These are phyloP conservation scores for Lingula anatina DNA, from an alignment of 2,888 invertebrate species.

Conservation along the genomic window DNA sequence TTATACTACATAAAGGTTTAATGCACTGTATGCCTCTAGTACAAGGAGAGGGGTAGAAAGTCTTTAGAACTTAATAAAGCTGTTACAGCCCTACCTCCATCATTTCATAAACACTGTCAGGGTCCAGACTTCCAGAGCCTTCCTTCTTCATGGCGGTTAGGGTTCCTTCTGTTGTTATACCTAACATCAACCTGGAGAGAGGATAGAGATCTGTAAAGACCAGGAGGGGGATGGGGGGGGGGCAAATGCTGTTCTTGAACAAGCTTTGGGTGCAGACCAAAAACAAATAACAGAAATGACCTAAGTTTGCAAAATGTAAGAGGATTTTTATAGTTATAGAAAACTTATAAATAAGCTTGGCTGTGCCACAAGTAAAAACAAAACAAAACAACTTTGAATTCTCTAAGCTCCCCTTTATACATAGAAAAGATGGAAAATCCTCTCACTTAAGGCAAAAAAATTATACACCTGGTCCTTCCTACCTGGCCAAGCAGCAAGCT, in stretches of 20 bases:
- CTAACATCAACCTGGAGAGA: conserved; percentile 69
- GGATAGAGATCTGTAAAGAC: too few relatives aligned
- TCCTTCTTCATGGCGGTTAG: conserved; percentile 45
- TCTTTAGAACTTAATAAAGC: conserved; percentile 1
- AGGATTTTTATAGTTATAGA: neutral
- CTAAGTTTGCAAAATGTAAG: too few relatives aligned
- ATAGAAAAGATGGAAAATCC: too few relatives aligned
- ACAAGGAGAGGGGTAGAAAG: too few relatives aligned
- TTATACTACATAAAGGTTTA: too few relatives aligned
- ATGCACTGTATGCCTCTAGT: too few relatives aligned
- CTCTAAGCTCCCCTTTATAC: too few relatives aligned
- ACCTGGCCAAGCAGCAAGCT: conserved; percentile 68
- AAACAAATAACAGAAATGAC: neutral
- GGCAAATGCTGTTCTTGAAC: too few relatives aligned
- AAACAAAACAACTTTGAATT: neutral
- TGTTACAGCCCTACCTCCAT: conserved; percentile 57
- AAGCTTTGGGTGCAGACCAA: too few relatives aligned
- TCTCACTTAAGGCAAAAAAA: too few relatives aligned
- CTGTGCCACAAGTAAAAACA: neutral
- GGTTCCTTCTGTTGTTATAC: conserved; percentile 58
- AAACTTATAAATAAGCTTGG: neutral
- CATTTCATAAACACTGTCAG: conserved; percentile 45
- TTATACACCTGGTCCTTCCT: too few relatives aligned
- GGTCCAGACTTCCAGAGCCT: conserved; percentile 46
- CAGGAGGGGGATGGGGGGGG: too few relatives aligned